A percentile compares a stretch with the other conserved stretches of the same genome.
Conservation (phyloP, 2,888 invertebrate species). For the Lottia scabra region DNA sequence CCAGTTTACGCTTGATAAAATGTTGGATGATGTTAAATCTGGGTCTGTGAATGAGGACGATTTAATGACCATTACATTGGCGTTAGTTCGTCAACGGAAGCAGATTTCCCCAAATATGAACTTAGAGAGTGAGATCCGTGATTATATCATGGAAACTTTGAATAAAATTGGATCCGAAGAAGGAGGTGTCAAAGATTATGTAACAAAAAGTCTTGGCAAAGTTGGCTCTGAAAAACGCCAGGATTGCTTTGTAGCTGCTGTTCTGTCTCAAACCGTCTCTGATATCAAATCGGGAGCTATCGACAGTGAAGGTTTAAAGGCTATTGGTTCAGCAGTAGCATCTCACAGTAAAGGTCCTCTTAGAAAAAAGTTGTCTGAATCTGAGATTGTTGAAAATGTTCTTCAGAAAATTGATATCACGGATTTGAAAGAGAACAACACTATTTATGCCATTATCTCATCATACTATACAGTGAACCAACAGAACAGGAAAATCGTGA, state of each 20-base stretch:
- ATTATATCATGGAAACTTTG: neutral
- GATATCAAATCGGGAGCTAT: conserved; percentile 38
- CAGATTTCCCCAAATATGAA: neutral
- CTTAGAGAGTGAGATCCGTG: neutral
- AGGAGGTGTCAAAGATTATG: conserved; percentile 13
- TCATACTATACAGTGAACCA: conserved; percentile 24
- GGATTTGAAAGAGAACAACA: conserved; percentile 20
- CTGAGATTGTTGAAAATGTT: conserved; percentile 16
- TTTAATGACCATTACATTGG: conserved; percentile 39
- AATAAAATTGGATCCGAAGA: neutral
- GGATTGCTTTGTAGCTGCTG: conserved; percentile 42
- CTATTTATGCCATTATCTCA: conserved; percentile 30
- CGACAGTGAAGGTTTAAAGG: conserved; percentile 32
- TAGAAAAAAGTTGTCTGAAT: neutral
- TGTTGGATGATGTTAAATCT: conserved; percentile 36
- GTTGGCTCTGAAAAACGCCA: conserved; percentile 33
- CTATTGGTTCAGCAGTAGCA: conserved; percentile 32
- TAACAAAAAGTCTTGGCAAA: conserved; percentile 33
- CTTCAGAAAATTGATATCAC: conserved; percentile 21
- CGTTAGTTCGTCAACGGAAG: conserved; percentile 28
- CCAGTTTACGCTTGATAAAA: conserved; percentile 40
- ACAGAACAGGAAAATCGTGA: conserved; percentile 16
- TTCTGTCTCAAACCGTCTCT: conserved; percentile 34
- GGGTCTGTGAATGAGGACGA: conserved; percentile 38
- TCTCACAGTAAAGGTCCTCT: conserved; percentile 24